A percentile compares a stretch with the other conserved stretches of the same genome.
Evolutionary conservation across 2,888 invertebrate genomes (phyloP).

Genomic region (Aleiodes leptofemur): DNA sequence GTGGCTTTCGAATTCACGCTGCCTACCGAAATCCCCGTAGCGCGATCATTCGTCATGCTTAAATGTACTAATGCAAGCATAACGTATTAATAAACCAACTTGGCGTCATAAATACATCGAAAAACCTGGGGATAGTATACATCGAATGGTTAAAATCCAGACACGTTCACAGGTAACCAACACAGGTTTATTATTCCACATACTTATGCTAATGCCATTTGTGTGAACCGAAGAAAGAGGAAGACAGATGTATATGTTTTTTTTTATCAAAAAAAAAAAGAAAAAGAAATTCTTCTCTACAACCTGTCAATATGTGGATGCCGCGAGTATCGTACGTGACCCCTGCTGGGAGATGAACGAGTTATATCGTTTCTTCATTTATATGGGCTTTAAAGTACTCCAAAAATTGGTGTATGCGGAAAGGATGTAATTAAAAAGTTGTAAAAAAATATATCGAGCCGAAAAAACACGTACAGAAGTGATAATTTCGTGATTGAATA

Average conservation of each 20-base stretch:
- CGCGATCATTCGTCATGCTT: conserved; percentile 73
- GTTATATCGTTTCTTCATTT: conserved; percentile 38
- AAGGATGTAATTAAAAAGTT: conserved; percentile 22
- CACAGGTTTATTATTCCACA: conserved; percentile 61
- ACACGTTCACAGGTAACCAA: conserved; percentile 33
- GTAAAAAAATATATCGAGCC: conserved; percentile 15
- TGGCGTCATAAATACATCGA: conserved; percentile 65
- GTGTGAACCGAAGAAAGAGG: conserved; percentile 51
- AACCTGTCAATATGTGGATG: conserved; percentile 62
- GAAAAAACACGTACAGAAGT: conserved; percentile 69
- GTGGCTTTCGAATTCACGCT: conserved; percentile 56
- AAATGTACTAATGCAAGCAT: conserved; percentile 73
- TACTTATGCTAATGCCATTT: conserved; percentile 67
- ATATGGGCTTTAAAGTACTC: conserved; percentile 16
- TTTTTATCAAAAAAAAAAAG: conserved; percentile 53
- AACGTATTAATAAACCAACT: conserved; percentile 73
- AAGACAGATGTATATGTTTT: conserved; percentile 62
- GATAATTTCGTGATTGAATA: conserved; percentile 75
- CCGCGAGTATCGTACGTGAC: conserved; percentile 44
- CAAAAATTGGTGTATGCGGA: conserved; percentile 19
- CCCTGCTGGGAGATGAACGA: conserved; percentile 47
- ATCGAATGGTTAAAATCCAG: conserved; percentile 27
- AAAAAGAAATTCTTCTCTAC: not conserved
- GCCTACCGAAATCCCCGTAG: conserved; percentile 67
- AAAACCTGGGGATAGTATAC: conserved; percentile 55